Evolutionary conservation across 2,797 vertebrate genomes (phyloP).

Genomic region (Myotis vivesi): DNA sequence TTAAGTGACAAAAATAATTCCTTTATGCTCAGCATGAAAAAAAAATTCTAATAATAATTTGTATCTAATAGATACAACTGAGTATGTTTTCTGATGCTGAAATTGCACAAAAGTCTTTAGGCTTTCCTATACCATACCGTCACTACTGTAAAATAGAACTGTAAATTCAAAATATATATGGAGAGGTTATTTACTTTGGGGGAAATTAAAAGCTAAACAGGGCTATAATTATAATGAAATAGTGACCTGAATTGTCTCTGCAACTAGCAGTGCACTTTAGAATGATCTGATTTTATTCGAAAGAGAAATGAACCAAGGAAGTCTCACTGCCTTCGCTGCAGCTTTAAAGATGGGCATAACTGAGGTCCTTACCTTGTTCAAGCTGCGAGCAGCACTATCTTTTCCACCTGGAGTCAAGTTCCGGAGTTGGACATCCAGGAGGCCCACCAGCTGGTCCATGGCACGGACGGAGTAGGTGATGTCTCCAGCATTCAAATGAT

Average conservation of each 20-base stretch:
- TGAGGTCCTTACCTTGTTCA: constrained; percentile 92
- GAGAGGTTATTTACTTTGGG: not conserved
- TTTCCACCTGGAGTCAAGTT: constrained; percentile 97
- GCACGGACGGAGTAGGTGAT: constrained; percentile 94
- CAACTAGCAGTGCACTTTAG: not conserved
- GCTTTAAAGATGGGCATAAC: fast-evolving
- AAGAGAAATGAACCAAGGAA: not conserved
- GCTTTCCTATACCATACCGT: not conserved
- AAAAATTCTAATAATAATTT: constrained; percentile 37
- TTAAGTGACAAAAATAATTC: constrained; percentile 24
- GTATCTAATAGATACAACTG: constrained; percentile 4
- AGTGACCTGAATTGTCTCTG: not conserved
- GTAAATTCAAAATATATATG: not conserved
- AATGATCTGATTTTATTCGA: not conserved
- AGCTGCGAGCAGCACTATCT: constrained; percentile 95
- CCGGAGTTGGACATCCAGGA: constrained; percentile 95
- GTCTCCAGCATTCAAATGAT: constrained; percentile 93
- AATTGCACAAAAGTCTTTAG: not conserved
- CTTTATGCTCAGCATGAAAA: constrained; percentile 46
- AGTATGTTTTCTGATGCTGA: constrained; percentile 38
- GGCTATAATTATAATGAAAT: not conserved
- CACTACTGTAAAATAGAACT: not conserved
- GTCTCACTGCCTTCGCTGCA: not conserved
- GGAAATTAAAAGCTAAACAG: not conserved
- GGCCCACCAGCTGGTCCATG: constrained; percentile 96